Conservation (phyloP, 1,140 invertebrate species). For the Pemphigus obesinymphae region DNA sequence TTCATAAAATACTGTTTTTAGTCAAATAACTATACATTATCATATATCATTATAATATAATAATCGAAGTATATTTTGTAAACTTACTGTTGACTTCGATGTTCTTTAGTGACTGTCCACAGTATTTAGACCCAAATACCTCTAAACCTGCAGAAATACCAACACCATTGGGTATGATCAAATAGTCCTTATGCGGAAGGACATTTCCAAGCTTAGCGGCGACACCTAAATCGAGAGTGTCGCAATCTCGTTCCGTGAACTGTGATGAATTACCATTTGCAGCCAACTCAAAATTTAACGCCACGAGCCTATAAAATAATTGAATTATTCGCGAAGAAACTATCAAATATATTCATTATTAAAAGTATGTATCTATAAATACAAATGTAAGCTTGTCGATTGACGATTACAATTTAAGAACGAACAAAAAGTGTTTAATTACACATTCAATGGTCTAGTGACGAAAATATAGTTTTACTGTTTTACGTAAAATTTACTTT, state of each 20-base stretch:
- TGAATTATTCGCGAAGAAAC: neutral
- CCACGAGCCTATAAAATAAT: neutral
- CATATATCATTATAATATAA: too few species aligned
- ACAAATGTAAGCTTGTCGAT: neutral
- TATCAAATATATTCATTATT: neutral
- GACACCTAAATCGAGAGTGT: neutral
- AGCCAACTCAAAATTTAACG: neutral
- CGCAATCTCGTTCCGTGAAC: neutral
- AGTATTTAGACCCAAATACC: neutral
- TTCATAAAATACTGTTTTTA: too few species aligned
- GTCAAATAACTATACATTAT: too few species aligned
- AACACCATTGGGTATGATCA: neutral
- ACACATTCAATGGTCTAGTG: too few species aligned
- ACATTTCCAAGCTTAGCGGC: neutral
- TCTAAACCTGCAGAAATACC: neutral
- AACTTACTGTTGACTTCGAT: neutral
- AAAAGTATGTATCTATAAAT: neutral
- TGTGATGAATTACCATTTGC: neutral
- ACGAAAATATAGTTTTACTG: too few species aligned
- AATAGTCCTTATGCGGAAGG: neutral
- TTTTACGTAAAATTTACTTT: neutral
- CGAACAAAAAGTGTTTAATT: too few species aligned
- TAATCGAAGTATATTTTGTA: too few species aligned
- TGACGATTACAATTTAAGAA: neutral
- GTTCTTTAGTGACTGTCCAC: too few species aligned